A percentile compares a stretch with the other conserved stretches of the same genome.
phyloP scores from a whole-genome alignment of 2,797 vertebrate genomes.

The Enteromius afrohamiltoni region DNA sequence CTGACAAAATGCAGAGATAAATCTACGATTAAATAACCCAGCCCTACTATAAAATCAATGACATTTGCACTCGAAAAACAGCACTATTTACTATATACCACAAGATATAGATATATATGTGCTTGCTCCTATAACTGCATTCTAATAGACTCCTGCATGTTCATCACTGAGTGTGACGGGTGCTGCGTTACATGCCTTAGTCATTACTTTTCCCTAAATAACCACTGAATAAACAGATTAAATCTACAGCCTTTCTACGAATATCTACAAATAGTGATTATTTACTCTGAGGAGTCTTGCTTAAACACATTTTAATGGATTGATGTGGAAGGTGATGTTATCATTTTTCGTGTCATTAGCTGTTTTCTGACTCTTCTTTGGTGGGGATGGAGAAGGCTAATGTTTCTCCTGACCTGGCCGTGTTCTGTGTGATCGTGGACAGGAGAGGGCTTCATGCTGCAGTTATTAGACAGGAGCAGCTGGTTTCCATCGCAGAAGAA shows the following conservation, averaged over 20 bases:
- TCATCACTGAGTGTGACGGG: too few species aligned
- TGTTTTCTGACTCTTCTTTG: neutral
- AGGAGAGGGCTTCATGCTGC: neutral
- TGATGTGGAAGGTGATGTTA: neutral
- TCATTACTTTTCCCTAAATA: neutral
- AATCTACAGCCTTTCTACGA: neutral
- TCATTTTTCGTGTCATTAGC: constrained; percentile 5
- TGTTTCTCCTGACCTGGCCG: neutral
- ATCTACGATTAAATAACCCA: too few species aligned
- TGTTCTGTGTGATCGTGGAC: neutral
- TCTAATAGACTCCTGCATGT: too few species aligned
- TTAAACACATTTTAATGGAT: neutral
- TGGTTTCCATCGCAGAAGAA: constrained; percentile 61
- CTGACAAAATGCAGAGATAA: too few species aligned
- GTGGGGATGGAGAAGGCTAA: neutral
- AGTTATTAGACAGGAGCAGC: constrained; percentile 46
- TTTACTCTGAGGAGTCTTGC: neutral
- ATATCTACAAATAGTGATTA: neutral
- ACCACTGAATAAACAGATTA: neutral
- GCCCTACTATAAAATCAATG: neutral
- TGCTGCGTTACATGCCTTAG: neutral
- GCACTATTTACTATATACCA: neutral
- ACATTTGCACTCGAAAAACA: neutral
- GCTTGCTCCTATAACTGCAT: neutral
- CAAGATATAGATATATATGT: too few species aligned